phyloP scores from a whole-genome alignment of 2,797 vertebrate genomes.

The Apogon hyalosoma region DNA sequence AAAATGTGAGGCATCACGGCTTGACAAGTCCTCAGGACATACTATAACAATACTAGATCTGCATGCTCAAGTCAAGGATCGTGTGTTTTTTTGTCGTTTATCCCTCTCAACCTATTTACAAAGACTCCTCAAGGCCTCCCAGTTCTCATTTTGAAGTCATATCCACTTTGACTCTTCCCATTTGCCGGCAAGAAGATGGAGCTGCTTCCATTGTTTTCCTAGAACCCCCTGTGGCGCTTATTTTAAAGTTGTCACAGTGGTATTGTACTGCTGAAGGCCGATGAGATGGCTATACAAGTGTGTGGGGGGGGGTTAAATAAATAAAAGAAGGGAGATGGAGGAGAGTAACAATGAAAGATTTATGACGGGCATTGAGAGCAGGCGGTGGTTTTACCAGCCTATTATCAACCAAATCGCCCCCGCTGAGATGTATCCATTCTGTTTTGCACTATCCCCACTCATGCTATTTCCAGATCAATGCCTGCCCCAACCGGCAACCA shows the following conservation, averaged over 20 bases:
- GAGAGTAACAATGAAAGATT: constrained; percentile 81
- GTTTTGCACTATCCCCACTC: constrained; percentile 41
- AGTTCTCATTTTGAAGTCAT: constrained; percentile 36
- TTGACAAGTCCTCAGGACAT: constrained; percentile 36
- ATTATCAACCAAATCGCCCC: constrained; percentile 79
- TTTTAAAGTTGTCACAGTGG: constrained; percentile 47
- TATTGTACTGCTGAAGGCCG: constrained; percentile 43
- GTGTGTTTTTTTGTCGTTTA: constrained; percentile 24
- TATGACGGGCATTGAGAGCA: constrained; percentile 74
- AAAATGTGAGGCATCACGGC: constrained; percentile 30
- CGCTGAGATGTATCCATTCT: constrained; percentile 64
- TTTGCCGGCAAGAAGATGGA: constrained; percentile 7
- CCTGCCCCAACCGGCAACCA: constrained; percentile 23
- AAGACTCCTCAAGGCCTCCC: constrained; percentile 26
- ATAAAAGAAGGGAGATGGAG: constrained; percentile 26
- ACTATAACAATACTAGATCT: constrained; percentile 37
- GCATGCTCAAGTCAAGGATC: constrained; percentile 47
- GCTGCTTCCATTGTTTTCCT: constrained; percentile 37
- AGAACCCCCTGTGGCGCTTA: constrained; percentile 19
- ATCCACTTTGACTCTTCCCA: constrained; percentile 39
- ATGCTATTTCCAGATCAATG: constrained; percentile 56
- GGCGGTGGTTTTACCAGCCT: constrained; percentile 73
- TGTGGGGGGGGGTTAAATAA: constrained; percentile 15
- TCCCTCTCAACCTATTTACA: constrained; percentile 46
- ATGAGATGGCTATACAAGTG: constrained; percentile 44